A percentile compares a stretch with the other conserved stretches of the same genome.
Evolutionary conservation across 2,113 vertebrate genomes (phyloP).

Genomic region (Notothenia coriiceps): DNA sequence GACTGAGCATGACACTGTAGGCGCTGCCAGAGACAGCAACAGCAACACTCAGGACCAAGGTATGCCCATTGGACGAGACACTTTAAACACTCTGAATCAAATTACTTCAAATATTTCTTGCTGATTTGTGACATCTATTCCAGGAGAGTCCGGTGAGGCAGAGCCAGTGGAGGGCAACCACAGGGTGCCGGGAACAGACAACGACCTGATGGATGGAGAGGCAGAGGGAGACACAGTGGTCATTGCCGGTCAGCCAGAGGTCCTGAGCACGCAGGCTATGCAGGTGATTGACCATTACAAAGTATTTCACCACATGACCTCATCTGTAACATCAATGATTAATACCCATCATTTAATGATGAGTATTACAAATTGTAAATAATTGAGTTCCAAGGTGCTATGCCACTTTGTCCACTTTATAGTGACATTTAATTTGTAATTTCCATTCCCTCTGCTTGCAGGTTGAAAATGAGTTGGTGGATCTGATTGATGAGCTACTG

Average conservation of each 20-base stretch:
- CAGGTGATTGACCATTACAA: conserved; percentile 82
- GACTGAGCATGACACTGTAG: conserved; percentile 90
- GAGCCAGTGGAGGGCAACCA: conserved; percentile 91
- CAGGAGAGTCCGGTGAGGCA: conserved; percentile 90
- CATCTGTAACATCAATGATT: neutral
- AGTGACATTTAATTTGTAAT: neutral
- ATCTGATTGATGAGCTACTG: conserved; percentile 94
- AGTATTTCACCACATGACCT: neutral
- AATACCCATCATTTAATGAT: neutral
- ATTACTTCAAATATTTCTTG: neutral
- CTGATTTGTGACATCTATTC: conserved; percentile 19
- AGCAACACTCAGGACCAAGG: conserved; percentile 92
- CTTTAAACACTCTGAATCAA: neutral
- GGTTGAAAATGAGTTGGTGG: conserved; percentile 96
- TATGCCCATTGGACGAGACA: conserved; percentile 56
- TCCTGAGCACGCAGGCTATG: conserved; percentile 94
- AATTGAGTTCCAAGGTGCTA: neutral
- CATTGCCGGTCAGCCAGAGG: conserved; percentile 93
- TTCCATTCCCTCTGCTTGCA: conserved; percentile 64
- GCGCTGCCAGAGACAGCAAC: conserved; percentile 87
- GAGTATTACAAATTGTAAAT: neutral
- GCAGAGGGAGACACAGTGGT: conserved; percentile 91
- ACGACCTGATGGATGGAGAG: conserved; percentile 95
- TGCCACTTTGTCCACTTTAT: neutral
- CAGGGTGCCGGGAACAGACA: conserved; percentile 89